Evolutionary conservation across 2,888 invertebrate genomes (phyloP).

Genomic region (Adineta ricciae): DNA sequence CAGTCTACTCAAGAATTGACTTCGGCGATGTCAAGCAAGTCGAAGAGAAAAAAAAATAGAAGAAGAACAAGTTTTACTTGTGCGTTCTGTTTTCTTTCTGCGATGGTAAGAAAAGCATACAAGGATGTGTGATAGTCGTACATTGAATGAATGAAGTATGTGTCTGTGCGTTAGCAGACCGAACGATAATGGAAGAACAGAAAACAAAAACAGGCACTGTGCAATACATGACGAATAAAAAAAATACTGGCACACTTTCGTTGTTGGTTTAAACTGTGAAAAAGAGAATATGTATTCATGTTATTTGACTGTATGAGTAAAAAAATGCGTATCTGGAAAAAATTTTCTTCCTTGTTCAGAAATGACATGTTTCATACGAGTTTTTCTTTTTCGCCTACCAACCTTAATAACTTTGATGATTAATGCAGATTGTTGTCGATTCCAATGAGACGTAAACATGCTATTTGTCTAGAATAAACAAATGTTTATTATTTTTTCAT

Average conservation of each 20-base stretch:
- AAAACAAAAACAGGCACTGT: background rate
- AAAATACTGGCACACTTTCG: background rate
- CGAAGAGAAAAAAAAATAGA: background rate
- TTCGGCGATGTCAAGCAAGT: background rate
- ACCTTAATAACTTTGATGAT: background rate
- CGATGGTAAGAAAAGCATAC: background rate
- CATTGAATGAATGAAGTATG: background rate
- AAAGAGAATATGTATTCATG: no score
- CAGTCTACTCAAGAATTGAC: background rate
- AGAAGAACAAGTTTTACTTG: background rate
- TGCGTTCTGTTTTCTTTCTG: background rate
- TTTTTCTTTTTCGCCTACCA: background rate
- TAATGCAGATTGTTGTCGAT: background rate
- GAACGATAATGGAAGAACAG: background rate
- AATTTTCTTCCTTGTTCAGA: no score
- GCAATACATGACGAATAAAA: background rate
- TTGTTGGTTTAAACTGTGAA: background rate
- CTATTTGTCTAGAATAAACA: background rate
- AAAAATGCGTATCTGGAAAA: no score
- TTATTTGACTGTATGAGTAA: no score
- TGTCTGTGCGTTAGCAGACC: background rate
- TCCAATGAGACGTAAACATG: background rate
- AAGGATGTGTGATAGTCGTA: background rate
- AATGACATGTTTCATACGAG: no score
- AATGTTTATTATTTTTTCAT: background rate